Percentiles rank a stretch among this genome's conserved stretches.
phyloP scores from a whole-genome alignment of 2,797 vertebrate genomes.

The Ataeniobius toweri region DNA sequence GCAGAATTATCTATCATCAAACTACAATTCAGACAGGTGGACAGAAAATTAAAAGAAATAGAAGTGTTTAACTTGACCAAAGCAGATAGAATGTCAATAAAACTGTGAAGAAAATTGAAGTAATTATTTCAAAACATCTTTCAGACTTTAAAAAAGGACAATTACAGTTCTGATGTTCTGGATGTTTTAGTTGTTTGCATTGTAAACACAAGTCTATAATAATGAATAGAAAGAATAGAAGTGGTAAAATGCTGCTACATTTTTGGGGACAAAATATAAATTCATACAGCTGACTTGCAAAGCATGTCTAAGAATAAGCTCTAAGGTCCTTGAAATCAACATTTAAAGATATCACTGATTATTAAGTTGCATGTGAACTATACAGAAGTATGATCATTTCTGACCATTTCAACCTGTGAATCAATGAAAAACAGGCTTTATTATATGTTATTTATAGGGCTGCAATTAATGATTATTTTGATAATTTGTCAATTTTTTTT shows the following conservation, averaged over 20 bases:
- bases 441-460: background rate
- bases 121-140: slow-evolving; percentile 8
- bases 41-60: background rate
- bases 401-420: slow-evolving; percentile 30
- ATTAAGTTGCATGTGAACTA: slow-evolving; percentile 38
- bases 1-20: slow-evolving; percentile 12
- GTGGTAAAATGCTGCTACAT: slow-evolving; percentile 24
- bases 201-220: background rate
- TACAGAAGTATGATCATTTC: slow-evolving; percentile 3
- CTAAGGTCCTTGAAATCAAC: slow-evolving; percentile 4
- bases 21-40: slow-evolving; percentile 9
- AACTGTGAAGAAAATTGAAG: slow-evolving; percentile 54
- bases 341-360: slow-evolving; percentile 9
- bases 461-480: no score
- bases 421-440: slow-evolving; percentile 42
- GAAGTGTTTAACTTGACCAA: slow-evolving; percentile 24
- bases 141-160: background rate
- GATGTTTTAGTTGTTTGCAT: background rate
- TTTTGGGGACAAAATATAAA: slow-evolving; percentile 11
- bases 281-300: slow-evolving; percentile 27
- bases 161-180: background rate
- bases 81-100: slow-evolving; percentile 18
- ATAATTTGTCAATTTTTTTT: background rate
- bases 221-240: background rate
- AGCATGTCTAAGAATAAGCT: slow-evolving; percentile 8